Evolutionary conservation across 2,113 vertebrate species (phyloP).

Genomic region (Aptenodytes patagonicus): DNA sequence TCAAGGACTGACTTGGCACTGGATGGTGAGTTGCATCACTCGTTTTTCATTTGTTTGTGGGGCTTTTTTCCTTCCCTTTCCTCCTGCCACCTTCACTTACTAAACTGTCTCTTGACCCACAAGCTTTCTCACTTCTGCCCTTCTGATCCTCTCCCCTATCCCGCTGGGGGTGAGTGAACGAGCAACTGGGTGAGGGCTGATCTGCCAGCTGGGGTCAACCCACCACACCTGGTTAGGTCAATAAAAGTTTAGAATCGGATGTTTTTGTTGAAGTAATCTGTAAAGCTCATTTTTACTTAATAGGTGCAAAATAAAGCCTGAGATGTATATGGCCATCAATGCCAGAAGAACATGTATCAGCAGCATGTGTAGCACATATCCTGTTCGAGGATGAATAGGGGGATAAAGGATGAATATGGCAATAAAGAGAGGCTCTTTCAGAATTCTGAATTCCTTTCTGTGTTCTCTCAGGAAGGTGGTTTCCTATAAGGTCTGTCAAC

Average conservation of each 20-base stretch:
- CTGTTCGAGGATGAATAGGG: background rate
- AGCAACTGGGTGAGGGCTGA: background rate
- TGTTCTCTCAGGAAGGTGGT: background rate
- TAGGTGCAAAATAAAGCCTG: background rate
- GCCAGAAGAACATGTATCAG: background rate
- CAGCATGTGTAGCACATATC: background rate
- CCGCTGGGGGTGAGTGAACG: fast-evolving
- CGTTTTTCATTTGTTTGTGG: background rate
- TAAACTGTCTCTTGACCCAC: background rate
- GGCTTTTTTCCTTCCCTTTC: background rate
- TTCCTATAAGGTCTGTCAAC: background rate
- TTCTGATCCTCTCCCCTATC: background rate
- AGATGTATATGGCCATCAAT: background rate
- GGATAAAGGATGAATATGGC: background rate
- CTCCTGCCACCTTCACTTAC: background rate
- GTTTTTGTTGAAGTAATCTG: background rate
- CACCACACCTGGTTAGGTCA: background rate
- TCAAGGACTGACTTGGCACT: background rate
- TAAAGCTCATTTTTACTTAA: background rate
- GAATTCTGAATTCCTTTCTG: background rate
- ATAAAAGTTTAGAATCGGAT: background rate
- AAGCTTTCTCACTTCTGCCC: background rate
- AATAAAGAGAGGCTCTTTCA: background rate
- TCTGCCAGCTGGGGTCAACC: background rate
- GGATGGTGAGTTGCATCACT: background rate